Evolutionary conservation across 1,140 invertebrate species (phyloP), one percentile per base, ranked within the genome.

Genomic region (Himalopsyche phryganea): DNA sequence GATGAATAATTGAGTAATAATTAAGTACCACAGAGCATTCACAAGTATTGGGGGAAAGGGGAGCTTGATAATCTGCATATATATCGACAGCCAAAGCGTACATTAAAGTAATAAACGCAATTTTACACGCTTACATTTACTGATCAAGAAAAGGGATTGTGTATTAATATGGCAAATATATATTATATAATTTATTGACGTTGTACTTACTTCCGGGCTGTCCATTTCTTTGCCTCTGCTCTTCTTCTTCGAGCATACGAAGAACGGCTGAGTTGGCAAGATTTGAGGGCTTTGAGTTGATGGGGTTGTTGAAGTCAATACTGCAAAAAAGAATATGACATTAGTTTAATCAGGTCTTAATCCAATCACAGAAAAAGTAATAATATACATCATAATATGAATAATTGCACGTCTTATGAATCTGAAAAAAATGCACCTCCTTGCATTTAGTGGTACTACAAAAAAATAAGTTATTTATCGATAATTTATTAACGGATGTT

Each of bases 201-300:
- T 35, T 13, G 18, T 49, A 64, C 62, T 64, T 23, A 64, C 62
- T 64, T 54, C 52, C 62, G 42, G 49, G 40, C 36, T 64, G 62
- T 49, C 62, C 77, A 57, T 75, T 75, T 57, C 80, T 78, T 66
- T 81, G 78, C 71, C 83, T 72, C 59, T 77, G 71, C 75, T 91
- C 88, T 69, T 90, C 87, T 69, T 91, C 88, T 67, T 91, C 88
- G 18, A 91, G 79, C 83, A 90, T 88, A 38, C 85, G 80, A 44
- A 91, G 74, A 46, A 91, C 89, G 35, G 88, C 87, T 17, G 88
- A 91, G 68, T 91, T 90, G 65, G 89, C 86, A 64, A 91, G 75
- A 74, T 90, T 90, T 23, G 83, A 71, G 20, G 88, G 87, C 67
- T 89, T 90, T 14, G 83, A 77, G 60, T 82, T 78, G 20, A 74